Evolutionary conservation across 2,113 vertebrate genomes (phyloP).

Genomic region (Brienomyrus longianalis): DNA sequence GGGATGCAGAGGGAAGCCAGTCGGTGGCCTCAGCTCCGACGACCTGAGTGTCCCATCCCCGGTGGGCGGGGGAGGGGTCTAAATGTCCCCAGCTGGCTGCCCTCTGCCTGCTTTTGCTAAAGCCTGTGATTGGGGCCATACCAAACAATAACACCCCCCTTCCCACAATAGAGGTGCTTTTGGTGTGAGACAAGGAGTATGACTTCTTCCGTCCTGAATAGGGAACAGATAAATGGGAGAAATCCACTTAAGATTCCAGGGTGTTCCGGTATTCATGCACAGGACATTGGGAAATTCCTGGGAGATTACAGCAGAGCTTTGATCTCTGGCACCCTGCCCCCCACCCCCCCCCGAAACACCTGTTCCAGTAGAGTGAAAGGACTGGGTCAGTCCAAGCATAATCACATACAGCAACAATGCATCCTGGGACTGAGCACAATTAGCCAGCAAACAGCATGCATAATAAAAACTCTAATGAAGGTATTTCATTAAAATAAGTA

Average conservation of each 20-base stretch:
- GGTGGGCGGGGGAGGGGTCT: too few relatives aligned
- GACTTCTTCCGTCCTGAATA: constrained; percentile 19
- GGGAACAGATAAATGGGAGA: constrained; percentile 27
- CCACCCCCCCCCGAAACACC: constrained; percentile 29
- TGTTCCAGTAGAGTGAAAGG: constrained; percentile 7
- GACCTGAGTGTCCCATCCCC: neutral
- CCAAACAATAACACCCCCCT: neutral
- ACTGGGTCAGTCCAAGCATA: neutral
- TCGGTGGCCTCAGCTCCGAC: neutral
- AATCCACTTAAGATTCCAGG: constrained; percentile 47
- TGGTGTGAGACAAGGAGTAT: neutral
- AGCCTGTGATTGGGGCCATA: neutral
- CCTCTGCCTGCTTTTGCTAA: neutral
- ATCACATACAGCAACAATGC: neutral
- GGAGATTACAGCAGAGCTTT: constrained; percentile 42
- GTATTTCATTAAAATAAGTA: neutral
- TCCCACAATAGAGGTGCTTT: neutral
- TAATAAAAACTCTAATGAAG: neutral
- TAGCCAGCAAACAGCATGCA: neutral
- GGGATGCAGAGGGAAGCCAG: neutral
- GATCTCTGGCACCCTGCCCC: constrained; percentile 33
- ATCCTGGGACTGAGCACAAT: neutral
- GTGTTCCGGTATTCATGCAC: constrained; percentile 33
- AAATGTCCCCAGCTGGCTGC: neutral
- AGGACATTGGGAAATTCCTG: constrained; percentile 43